Conservation (phyloP, 2,888 invertebrate species). For the Acanthosoma haemorrhoidale region DNA sequence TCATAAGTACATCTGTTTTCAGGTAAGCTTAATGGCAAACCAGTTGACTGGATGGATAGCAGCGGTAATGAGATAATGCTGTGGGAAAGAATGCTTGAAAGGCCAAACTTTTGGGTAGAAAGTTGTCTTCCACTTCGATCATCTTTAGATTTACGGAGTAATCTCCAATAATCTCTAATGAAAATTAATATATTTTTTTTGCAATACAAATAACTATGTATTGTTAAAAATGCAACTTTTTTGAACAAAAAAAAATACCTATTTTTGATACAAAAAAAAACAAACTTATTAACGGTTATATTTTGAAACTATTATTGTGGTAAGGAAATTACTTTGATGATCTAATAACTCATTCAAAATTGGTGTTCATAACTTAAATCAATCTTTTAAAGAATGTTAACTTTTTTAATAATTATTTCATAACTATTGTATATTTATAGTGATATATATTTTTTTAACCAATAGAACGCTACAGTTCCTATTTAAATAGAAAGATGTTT, state of each 20-base stretch:
- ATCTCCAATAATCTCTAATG: not conserved
- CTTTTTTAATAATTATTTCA: not conserved
- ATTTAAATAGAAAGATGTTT: slow-evolving; percentile 6
- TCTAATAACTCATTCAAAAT: too few relatives aligned
- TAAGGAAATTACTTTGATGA: too few relatives aligned
- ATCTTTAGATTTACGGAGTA: slow-evolving; percentile 53
- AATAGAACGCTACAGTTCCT: slow-evolving; percentile 1
- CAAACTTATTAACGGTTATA: too few relatives aligned
- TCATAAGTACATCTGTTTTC: slow-evolving; percentile 42
- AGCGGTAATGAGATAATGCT: slow-evolving; percentile 80
- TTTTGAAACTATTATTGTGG: too few relatives aligned
- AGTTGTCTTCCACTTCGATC: slow-evolving; percentile 80
- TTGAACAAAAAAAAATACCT: too few relatives aligned
- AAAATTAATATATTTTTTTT: not conserved
- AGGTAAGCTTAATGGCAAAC: slow-evolving; percentile 81
- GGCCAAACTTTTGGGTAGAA: slow-evolving; percentile 97
- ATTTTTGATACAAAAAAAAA: too few relatives aligned
- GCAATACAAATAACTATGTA: not conserved
- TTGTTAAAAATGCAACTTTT: too few relatives aligned
- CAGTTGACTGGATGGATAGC: slow-evolving; percentile 94
- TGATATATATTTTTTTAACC: slow-evolving; percentile 8
- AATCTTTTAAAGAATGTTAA: slow-evolving; percentile 2
- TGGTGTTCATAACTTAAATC: too few relatives aligned
- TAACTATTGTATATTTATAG: slow-evolving; percentile 1
- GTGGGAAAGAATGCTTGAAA: slow-evolving; percentile 91